Evolutionary conservation across 2,888 invertebrate genomes (phyloP).

Genomic region (Zaprionus obscuricornis): DNA sequence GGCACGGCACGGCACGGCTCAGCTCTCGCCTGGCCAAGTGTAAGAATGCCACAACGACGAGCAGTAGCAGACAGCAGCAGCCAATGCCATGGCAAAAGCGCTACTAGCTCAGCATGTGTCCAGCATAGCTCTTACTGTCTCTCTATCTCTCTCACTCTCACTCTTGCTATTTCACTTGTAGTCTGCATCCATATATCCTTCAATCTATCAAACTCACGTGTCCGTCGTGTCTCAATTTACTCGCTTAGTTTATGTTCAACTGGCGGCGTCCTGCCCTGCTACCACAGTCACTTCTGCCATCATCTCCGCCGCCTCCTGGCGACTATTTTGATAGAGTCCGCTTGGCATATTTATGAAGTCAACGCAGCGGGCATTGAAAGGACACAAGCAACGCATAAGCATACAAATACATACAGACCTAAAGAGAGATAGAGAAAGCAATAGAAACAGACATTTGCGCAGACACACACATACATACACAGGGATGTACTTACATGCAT

Average conservation of each 20-base stretch:
- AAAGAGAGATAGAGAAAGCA: not conserved
- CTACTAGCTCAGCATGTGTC: conserved; percentile 24
- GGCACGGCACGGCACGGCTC: not conserved
- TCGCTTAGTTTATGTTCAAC: conserved; percentile 71
- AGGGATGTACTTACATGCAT: conserved; percentile 2
- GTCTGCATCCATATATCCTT: conserved; percentile 52
- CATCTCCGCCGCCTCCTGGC: too few relatives aligned
- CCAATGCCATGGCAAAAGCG: not conserved
- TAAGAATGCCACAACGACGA: too few relatives aligned
- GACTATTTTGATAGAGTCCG: conserved; percentile 65
- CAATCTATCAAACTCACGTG: conserved; percentile 77
- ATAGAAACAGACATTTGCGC: not conserved
- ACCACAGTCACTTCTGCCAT: conserved; percentile 7
- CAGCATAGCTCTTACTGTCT: too few relatives aligned
- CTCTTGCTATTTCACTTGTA: conserved; percentile 9
- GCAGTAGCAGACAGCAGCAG: not conserved
- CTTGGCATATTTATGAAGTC: conserved; percentile 69
- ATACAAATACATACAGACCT: not conserved
- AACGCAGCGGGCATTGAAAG: conserved; percentile 55
- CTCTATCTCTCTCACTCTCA: conserved; percentile 3
- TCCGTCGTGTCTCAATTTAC: conserved; percentile 76
- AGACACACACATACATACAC: not conserved
- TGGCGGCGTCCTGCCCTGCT: conserved; percentile 35
- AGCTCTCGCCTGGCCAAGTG: not conserved
- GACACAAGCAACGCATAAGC: conserved; percentile 21